Evolutionary conservation across 2,888 invertebrate genomes (phyloP), one percentile per base, ranked within the genome.

Genomic region (Pollenia angustigena): DNA sequence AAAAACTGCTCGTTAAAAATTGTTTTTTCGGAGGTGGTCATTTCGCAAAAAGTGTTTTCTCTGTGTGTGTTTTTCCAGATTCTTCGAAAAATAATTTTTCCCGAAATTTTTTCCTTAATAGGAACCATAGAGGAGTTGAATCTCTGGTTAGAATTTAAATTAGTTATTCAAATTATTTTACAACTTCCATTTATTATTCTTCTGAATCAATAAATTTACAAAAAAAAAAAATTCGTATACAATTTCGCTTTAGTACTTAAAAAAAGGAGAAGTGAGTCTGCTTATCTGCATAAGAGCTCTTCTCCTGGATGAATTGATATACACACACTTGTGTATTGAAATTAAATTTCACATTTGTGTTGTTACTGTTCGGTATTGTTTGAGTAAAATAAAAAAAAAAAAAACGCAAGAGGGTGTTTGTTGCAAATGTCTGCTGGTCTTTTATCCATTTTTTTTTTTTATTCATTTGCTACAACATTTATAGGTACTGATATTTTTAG

Each of bases 341-440:
- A n/a, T 32, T 16, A 32, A 32, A 66, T 56, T 44, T 14, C 50
- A 16, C 54, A 9, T 32, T 14, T 46, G 44, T 11, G n/a, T 7
- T 40, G 54, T 54, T 46, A 66, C 23, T 56, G 7, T 56, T 76
- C 64, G 44, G 54, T 64, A 46, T n/a, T 44, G 48, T 42, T 16
- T 18, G 8, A 60, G n/a, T 16, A 46, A n/a, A 66, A 23, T 14
- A 68, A 78, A 58, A 48, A n/a, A n/a, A n/a, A n/a, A 32, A 32
- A 6, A 6, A 50, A 18, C 23, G 14, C 14, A 56, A 32, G 48
- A 69, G 16, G 14, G 68, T 23, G 46, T 79, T 54, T 72, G 54
- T 62, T 69, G 52, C 62, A 72, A 80, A 46, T 69, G 58, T 69
- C 42, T 79, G 52, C 23, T 69, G 69, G 50, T 50, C 50, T 3